Conservation (phyloP, 2,113 vertebrate species). For the Ivindomyrus marchei region DNA sequence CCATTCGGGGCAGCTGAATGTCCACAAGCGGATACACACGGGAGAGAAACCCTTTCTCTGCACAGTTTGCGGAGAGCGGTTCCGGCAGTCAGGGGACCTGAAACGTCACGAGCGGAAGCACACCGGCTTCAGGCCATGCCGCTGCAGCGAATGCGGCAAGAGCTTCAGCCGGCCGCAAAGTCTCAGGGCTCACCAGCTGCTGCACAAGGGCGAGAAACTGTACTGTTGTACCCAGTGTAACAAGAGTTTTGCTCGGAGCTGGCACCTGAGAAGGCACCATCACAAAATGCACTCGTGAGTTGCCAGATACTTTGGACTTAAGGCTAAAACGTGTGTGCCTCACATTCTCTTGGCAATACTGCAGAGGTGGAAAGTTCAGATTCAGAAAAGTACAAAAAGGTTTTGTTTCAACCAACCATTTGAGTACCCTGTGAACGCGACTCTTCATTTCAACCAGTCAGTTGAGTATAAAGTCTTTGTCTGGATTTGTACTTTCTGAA, state of each 20-base stretch:
- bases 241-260: slow-evolving; percentile 64
- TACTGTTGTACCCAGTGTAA: slow-evolving; percentile 61
- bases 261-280: slow-evolving; percentile 63
- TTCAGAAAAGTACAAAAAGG: background rate
- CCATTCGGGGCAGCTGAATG: slow-evolving; percentile 58
- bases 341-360: background rate
- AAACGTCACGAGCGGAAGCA: slow-evolving; percentile 66
- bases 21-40: slow-evolving; percentile 63
- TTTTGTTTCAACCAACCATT: background rate
- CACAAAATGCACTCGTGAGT: slow-evolving; percentile 61
- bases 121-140: slow-evolving; percentile 58
- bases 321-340: background rate
- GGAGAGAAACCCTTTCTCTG: slow-evolving; percentile 68
- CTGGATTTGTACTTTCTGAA: background rate
- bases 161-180: slow-evolving; percentile 67
- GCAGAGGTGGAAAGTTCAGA: background rate
- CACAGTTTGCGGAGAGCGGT: slow-evolving; percentile 66
- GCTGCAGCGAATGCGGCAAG: slow-evolving; percentile 59
- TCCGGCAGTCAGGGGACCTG: slow-evolving; percentile 64
- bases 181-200: slow-evolving; percentile 63
- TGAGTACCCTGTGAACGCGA: too few relatives aligned
- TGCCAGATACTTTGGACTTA: background rate
- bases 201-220: slow-evolving; percentile 59
- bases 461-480: background rate
- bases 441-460: too few relatives aligned